Base-by-base conservation (phyloP, 92 coral and sea anemone genomes). In the Parazoanthus swiftii region DNA sequence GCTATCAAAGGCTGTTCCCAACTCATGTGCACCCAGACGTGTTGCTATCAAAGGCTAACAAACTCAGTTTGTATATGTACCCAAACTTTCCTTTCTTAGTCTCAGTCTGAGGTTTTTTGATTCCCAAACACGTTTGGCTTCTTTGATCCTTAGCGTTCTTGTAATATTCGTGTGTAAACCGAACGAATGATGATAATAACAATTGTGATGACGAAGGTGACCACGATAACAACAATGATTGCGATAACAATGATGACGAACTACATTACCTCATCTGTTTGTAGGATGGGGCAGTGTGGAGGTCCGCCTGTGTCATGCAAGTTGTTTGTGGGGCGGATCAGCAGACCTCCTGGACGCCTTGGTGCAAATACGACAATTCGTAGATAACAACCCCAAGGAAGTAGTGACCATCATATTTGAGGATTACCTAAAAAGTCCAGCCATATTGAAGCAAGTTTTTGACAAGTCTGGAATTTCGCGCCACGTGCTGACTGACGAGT, bases 251-350 rank as follows among this genome's bases (percentile, higher is more conserved):
- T 73, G 39, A 25, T 76, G 51, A 39, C 50, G 39, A 35, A 4
- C 14, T 20, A 74, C 81, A 56, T 54, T 11, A 56, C 65, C 68
- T 63, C 70, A 63, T 72, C 76, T 20, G 76, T 79, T 63, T 88
- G 33, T 85, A 97, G 99, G 99, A 39, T 97, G 99, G 99, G 95
- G 93, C 50, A 81, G 79, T 36, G 95, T 92, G 37, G 98, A 93
- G 26, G 95, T 97, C 51, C 94, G 95, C 21, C 92, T 97, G 21
- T 97, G 99, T 44, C 99, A 97, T 43, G 95, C 82, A 11, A 92
- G 94, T 18, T 97, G 99, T 85, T 91, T 91, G 87, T 97, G 99
- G 99, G 91, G 97, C 18, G 99, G 99, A 7, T 92, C 99, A 5
- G 63, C 95, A 11, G 88, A 95, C 75, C 92, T 97, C n/a, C 80